These are phyloP conservation scores for Trogon surrucura DNA, from an alignment of 2,113 vertebrate genomes.

Conservation along the genomic window DNA sequence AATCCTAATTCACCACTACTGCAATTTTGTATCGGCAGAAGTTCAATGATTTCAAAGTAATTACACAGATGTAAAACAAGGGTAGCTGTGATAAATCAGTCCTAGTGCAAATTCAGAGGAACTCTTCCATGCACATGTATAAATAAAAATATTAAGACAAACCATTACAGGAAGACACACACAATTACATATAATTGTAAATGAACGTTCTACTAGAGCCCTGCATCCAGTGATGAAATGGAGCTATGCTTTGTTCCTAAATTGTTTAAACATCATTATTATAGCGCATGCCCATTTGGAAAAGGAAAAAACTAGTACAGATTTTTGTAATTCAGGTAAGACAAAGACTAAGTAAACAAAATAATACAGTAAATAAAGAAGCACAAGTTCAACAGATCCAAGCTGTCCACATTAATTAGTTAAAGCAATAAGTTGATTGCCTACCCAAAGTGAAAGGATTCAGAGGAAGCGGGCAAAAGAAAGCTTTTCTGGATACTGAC, in stretches of 20 bases:
- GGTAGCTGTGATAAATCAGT: background rate
- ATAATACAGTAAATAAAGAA: constrained; percentile 13
- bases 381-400: background rate
- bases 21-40: background rate
- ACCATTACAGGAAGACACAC: constrained; percentile 4
- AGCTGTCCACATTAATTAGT: background rate
- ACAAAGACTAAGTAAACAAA: constrained; percentile 4
- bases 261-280: background rate
- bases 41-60: constrained; percentile 33
- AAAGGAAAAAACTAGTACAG: background rate
- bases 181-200: background rate
- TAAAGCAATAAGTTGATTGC: background rate
- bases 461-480: background rate
- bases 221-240: background rate
- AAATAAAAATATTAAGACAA: constrained; percentile 51
- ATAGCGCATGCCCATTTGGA: background rate
- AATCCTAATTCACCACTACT: constrained; percentile 4
- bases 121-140: constrained; percentile 7
- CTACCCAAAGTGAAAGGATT: background rate
- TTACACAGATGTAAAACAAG: constrained; percentile 43
- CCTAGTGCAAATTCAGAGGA: constrained; percentile 22
- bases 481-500: background rate
- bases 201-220: background rate
- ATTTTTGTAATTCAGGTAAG: background rate
- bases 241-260: background rate